phyloP scores from a whole-genome alignment of 2,113 vertebrate genomes.

The Todiramphus chloris region DNA sequence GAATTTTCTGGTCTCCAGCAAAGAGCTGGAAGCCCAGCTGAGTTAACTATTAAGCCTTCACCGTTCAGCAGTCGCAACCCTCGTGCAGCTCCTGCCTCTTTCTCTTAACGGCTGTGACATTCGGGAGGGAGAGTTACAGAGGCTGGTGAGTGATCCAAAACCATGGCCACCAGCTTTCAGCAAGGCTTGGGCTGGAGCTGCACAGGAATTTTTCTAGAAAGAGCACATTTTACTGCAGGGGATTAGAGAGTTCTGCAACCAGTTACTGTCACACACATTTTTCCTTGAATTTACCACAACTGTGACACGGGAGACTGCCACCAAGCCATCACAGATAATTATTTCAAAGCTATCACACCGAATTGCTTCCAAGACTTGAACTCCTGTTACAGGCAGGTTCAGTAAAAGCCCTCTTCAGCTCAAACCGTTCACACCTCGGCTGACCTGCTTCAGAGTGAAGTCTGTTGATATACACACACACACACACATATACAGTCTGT shows the following conservation, averaged over 20 bases:
- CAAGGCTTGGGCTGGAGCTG: accelerated
- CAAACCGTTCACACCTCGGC: not conserved
- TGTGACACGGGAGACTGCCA: not conserved
- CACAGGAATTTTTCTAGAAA: too few relatives aligned
- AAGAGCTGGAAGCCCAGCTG: not conserved
- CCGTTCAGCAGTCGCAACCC: not conserved
- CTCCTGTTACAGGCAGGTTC: accelerated
- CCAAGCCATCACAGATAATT: accelerated
- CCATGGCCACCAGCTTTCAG: accelerated
- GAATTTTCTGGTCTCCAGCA: not conserved
- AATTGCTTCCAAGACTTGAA: not conserved
- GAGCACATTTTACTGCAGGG: not conserved
- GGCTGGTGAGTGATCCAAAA: not conserved
- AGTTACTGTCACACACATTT: accelerated
- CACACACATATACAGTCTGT: accelerated
- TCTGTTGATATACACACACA: not conserved
- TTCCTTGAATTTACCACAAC: not conserved
- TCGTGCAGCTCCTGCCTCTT: accelerated
- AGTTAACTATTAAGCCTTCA: not conserved
- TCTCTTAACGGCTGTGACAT: not conserved
- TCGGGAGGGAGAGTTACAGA: not conserved
- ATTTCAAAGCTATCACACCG: not conserved
- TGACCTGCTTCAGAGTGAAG: accelerated
- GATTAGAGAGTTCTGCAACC: not conserved
- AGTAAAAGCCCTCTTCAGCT: not conserved